Evolutionary conservation across 2,797 vertebrate species (phyloP).

Genomic region (Crax fasciolata): DNA sequence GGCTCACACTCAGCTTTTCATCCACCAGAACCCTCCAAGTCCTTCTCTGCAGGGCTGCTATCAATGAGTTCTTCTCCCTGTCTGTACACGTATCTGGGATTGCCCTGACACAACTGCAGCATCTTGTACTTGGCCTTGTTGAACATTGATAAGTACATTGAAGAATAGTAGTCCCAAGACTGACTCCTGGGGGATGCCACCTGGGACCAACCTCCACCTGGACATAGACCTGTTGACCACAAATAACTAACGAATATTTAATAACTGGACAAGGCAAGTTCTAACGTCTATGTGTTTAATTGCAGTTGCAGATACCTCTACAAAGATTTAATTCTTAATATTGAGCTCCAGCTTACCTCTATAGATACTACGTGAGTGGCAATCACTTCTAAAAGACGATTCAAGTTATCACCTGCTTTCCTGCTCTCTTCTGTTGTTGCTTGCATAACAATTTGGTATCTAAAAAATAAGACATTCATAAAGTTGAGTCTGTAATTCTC

Average conservation of each 20-base stretch:
- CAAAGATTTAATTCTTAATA: not conserved
- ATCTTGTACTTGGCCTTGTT: not conserved
- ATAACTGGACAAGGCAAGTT: not conserved
- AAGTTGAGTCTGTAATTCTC: not conserved
- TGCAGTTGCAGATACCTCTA: not conserved
- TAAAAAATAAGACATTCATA: conserved; percentile 37
- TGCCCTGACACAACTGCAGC: not conserved
- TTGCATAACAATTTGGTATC: conserved; percentile 82
- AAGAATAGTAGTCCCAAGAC: too few relatives aligned
- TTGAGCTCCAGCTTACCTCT: conserved; percentile 72
- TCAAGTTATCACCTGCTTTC: conserved; percentile 80
- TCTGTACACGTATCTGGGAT: not conserved
- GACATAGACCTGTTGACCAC: not conserved
- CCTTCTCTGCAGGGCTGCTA: not conserved
- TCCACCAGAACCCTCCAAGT: too few relatives aligned
- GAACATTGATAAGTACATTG: not conserved
- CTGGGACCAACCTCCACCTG: not conserved
- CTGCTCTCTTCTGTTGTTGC: conserved; percentile 83
- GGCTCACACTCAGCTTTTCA: too few relatives aligned
- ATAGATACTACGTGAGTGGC: conserved; percentile 79
- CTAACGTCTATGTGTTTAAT: not conserved
- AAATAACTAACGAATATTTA: not conserved
- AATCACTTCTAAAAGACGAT: conserved; percentile 80
- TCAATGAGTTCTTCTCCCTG: not conserved
- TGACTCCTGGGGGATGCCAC: not conserved